Percentiles rank a stretch among this genome's conserved stretches.
phyloP scores from a whole-genome alignment of 1,140 invertebrate genomes.

The Diuraphis noxia region DNA sequence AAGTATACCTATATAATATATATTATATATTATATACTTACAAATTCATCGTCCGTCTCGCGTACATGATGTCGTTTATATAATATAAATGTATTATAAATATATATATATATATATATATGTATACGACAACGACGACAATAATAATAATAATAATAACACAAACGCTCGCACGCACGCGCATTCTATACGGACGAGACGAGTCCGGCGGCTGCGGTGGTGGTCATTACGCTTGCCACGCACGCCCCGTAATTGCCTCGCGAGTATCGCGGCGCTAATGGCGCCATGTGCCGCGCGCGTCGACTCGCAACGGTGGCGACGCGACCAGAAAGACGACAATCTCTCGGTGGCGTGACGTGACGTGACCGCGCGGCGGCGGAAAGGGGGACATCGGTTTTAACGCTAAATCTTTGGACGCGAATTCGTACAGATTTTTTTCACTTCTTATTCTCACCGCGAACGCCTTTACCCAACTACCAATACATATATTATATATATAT shows the following conservation, averaged over 20 bases:
- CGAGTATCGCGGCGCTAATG: slow-evolving; percentile 44
- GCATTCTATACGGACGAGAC: background rate
- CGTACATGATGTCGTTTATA: slow-evolving; percentile 5
- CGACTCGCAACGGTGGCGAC: background rate
- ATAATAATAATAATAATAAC: background rate
- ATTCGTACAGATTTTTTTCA: background rate
- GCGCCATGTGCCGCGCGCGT: slow-evolving; percentile 41
- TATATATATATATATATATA: background rate
- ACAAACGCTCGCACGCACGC: background rate
- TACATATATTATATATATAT: no score
- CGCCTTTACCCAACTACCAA: no score
- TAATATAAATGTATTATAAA: background rate
- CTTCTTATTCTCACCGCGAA: background rate
- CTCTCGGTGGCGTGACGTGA: slow-evolving; percentile 13
- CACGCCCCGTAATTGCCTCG: slow-evolving; percentile 48
- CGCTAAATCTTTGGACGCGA: slow-evolving; percentile 16
- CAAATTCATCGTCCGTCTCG: slow-evolving; percentile 29
- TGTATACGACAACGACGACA: background rate
- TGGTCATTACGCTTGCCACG: slow-evolving; percentile 42
- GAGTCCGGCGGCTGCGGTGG: background rate
- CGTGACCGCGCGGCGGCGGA: background rate
- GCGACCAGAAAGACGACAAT: slow-evolving; percentile 10
- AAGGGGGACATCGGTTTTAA: slow-evolving; percentile 11
- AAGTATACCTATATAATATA: background rate
- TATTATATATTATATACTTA: slow-evolving; percentile 19